Evolutionary conservation across 2,888 invertebrate species (phyloP).

Genomic region (Neoaliturus tenellus): DNA sequence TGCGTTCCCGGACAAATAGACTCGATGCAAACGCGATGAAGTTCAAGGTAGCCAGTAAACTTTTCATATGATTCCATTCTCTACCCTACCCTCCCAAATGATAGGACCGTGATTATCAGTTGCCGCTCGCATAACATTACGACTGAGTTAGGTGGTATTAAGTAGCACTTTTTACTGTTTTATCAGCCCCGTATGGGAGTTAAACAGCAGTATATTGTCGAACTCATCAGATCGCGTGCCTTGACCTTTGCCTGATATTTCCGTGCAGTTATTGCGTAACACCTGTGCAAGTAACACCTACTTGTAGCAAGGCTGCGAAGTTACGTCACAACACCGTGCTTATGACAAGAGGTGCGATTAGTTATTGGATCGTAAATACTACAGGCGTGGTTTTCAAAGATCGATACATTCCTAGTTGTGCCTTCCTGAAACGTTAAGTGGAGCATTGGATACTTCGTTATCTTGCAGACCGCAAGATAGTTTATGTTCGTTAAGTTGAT

Average conservation of each 20-base stretch:
- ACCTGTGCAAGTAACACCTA: not conserved
- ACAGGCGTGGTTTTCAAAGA: not conserved
- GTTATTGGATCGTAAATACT: not conserved
- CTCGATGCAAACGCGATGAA: not conserved
- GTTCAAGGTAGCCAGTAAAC: conserved; percentile 8
- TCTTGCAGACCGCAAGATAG: no score
- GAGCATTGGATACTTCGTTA: not conserved
- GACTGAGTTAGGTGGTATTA: not conserved
- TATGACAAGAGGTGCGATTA: not conserved
- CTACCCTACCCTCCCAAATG: not conserved
- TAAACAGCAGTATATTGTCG: not conserved
- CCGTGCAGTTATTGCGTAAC: conserved; percentile 10
- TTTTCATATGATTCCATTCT: not conserved
- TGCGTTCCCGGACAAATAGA: not conserved
- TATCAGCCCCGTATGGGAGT: not conserved
- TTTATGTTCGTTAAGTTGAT: no score
- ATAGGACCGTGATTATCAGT: not conserved
- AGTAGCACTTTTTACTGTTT: not conserved
- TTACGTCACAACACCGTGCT: conserved; percentile 11
- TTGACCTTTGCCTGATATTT: conserved; percentile 28
- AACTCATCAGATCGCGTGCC: conserved; percentile 8
- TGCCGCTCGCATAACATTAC: not conserved
- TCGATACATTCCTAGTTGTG: not conserved
- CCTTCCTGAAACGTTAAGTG: conserved; percentile 5
- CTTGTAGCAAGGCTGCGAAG: not conserved